These are phyloP conservation scores for Rhagonycha fulva DNA, from an alignment of 2,888 invertebrate species.

Conservation along the genomic window DNA sequence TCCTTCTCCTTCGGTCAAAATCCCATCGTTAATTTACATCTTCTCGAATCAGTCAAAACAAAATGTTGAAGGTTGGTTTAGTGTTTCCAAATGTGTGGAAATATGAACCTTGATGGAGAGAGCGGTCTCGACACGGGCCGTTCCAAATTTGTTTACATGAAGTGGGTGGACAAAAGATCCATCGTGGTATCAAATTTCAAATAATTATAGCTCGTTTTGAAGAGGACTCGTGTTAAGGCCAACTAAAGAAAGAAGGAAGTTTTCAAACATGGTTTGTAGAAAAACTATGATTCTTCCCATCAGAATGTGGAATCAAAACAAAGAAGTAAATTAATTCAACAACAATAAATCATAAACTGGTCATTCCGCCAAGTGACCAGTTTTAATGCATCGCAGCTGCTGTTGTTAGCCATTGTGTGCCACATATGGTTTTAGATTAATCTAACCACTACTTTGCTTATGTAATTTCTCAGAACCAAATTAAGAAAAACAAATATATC, in stretches of 20 bases:
- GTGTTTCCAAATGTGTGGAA: not conserved
- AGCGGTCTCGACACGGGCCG: not conserved
- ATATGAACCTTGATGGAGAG: not conserved
- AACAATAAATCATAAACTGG: conserved; percentile 25
- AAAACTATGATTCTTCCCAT: not conserved
- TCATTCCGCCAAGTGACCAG: conserved; percentile 25
- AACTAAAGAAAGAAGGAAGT: not conserved
- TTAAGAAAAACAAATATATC: conserved; percentile 29
- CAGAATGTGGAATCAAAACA: conserved; percentile 12
- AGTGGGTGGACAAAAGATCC: not conserved
- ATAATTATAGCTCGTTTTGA: not conserved
- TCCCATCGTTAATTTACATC: not conserved
- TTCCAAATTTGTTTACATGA: not conserved
- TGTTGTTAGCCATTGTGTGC: conserved; percentile 17
- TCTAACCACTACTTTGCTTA: conserved; percentile 31
- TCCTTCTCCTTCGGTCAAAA: not conserved
- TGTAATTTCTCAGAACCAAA: conserved; percentile 31
- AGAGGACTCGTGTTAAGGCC: not conserved
- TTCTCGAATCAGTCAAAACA: not conserved
- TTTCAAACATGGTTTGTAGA: not conserved
- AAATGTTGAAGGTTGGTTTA: not conserved
- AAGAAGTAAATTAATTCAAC: conserved; percentile 24
- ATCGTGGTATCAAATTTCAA: not conserved
- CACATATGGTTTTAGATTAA: conserved; percentile 33
- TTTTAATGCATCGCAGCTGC: conserved; percentile 20